These are phyloP conservation scores for Odontocolon sp. DNA, from an alignment of 2,888 invertebrate genomes.

Conservation along the genomic window DNA sequence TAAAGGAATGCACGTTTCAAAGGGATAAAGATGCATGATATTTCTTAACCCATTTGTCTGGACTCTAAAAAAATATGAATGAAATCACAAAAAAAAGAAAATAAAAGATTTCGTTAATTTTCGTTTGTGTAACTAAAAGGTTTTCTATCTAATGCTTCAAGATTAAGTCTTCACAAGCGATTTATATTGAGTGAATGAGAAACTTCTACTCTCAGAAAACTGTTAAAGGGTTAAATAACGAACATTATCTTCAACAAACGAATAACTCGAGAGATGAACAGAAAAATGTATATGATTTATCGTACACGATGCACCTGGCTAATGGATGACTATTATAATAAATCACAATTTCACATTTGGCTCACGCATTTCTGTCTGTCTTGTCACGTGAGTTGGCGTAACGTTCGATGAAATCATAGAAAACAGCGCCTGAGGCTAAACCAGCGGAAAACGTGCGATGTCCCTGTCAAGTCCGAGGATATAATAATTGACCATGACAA, in stretches of 20 bases:
- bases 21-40: too few species aligned
- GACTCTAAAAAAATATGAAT: too few species aligned
- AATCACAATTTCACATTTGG: conserved; percentile 47
- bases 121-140: too few species aligned
- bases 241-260: neutral
- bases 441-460: conserved; percentile 10
- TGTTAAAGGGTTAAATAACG: neutral
- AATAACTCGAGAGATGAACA: neutral
- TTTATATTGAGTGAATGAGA: too few species aligned
- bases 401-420: conserved; percentile 24
- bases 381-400: neutral
- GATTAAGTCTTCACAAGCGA: too few species aligned
- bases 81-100: neutral
- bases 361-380: conserved; percentile 21
- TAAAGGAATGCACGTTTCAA: too few species aligned
- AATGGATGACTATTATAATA: conserved; percentile 35
- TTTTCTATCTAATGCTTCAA: too few species aligned
- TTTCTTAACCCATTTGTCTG: too few species aligned
- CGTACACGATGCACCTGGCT: conserved; percentile 18
- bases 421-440: neutral
- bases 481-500: conserved; percentile 53
- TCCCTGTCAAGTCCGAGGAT: conserved; percentile 43
- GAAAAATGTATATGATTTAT: conserved; percentile 30
- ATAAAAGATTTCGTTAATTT: neutral
- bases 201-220: too few species aligned